phyloP scores from a whole-genome alignment of 2,113 vertebrate genomes.

The Oophaga pumilio region DNA sequence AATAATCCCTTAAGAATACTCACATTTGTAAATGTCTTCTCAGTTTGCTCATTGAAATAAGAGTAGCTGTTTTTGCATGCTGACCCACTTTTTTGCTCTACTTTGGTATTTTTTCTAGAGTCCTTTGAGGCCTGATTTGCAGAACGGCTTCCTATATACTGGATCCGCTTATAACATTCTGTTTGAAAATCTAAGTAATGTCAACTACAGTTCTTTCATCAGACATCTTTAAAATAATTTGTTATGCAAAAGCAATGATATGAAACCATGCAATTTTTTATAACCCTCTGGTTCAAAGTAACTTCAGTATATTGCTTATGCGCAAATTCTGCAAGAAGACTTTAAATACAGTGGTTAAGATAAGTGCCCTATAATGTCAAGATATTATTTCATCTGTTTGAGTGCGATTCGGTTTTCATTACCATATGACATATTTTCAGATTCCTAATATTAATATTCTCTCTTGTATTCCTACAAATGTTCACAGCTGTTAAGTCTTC shows the following conservation, averaged over 20 bases:
- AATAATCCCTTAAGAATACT: conserved; percentile 33
- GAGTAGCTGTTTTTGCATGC: conserved; percentile 47
- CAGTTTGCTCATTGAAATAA: conserved; percentile 38
- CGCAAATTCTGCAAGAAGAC: conserved; percentile 19
- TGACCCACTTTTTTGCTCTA: conserved; percentile 58
- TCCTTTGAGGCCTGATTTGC: conserved; percentile 53
- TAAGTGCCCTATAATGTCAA: conserved; percentile 52
- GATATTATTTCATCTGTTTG: conserved; percentile 46
- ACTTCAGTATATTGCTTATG: conserved; percentile 55
- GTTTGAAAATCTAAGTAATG: conserved; percentile 57
- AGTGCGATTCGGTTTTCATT: conserved; percentile 46
- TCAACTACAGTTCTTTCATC: conserved; percentile 53
- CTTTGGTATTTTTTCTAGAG: conserved; percentile 48
- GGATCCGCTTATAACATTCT: conserved; percentile 55
- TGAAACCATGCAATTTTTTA: conserved; percentile 30
- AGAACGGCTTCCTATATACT: conserved; percentile 29
- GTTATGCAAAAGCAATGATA: conserved; percentile 49
- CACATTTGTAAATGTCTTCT: conserved; percentile 43
- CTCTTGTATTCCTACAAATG: conserved; percentile 27
- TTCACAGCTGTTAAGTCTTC: conserved; percentile 47
- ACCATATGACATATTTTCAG: conserved; percentile 57
- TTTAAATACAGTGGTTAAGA: conserved; percentile 53
- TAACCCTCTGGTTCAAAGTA: conserved; percentile 48
- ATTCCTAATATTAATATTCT: conserved; percentile 53
- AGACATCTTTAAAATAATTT: conserved; percentile 52